A percentile compares a stretch with the other conserved stretches of the same genome.
Conservation (phyloP, 2,888 invertebrate species). For the Agriotes lineatus region DNA sequence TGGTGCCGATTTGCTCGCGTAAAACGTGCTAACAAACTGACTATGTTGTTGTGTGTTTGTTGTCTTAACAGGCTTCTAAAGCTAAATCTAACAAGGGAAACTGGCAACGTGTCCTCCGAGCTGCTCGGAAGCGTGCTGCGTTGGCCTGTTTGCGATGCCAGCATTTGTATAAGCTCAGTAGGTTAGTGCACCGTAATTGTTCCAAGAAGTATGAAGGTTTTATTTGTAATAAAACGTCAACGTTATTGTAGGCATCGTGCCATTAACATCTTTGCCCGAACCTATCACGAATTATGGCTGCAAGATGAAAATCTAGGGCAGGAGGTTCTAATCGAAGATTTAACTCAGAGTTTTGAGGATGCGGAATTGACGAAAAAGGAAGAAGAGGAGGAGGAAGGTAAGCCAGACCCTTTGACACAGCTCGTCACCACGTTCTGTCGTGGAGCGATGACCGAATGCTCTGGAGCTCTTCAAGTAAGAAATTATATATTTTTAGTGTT, state of each 20-base stretch:
- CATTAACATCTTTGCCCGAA: constrained; percentile 96
- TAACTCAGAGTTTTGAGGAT: constrained; percentile 96
- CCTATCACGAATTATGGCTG: constrained; percentile 94
- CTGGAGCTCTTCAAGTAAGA: constrained; percentile 81
- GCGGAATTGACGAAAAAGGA: constrained; percentile 91
- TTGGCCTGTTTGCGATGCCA: constrained; percentile 95
- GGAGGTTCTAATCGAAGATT: constrained; percentile 97
- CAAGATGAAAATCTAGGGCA: constrained; percentile 96
- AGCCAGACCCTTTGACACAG: constrained; percentile 96
- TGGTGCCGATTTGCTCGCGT: constrained; percentile 17
- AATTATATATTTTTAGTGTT: background rate
- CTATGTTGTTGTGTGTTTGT: constrained; percentile 28
- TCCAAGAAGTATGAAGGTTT: constrained; percentile 3
- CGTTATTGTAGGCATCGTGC: constrained; percentile 87
- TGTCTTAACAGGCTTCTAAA: constrained; percentile 80
- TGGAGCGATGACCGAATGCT: constrained; percentile 97
- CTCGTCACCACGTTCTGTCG: constrained; percentile 99
- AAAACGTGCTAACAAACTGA: too few species aligned
- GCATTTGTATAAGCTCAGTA: constrained; percentile 92
- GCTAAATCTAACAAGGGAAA: constrained; percentile 78
- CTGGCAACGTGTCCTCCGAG: constrained; percentile 86
- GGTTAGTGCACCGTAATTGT: constrained; percentile 69
- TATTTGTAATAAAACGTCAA: constrained; percentile 59
- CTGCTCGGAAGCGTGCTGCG: constrained; percentile 92
- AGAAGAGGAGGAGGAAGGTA: constrained; percentile 88